Percentiles rank a stretch among this genome's conserved stretches.
phyloP scores from a whole-genome alignment of 2,888 invertebrate species.

The Hirtodrosophila trivittata region DNA sequence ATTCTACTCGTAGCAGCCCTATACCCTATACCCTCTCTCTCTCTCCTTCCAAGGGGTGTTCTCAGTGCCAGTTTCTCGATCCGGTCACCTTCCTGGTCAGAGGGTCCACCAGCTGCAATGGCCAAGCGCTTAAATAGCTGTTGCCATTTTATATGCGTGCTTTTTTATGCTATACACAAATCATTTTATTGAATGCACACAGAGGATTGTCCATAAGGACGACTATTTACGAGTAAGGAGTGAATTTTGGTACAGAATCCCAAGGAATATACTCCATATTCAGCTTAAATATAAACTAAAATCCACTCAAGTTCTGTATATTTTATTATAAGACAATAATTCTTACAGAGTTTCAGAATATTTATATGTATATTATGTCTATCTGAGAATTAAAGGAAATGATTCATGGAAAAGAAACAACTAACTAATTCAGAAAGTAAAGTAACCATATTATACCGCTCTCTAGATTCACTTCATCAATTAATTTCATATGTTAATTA shows the following conservation, averaged over 20 bases:
- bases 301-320: no score
- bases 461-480: no score
- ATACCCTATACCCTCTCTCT: background rate
- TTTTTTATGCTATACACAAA: constrained; percentile 64
- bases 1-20: constrained; percentile 13
- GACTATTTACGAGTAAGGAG: constrained; percentile 8
- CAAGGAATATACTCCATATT: background rate
- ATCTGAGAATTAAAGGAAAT: no score
- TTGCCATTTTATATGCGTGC: constrained; percentile 67
- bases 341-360: no score
- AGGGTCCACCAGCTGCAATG: constrained; percentile 61
- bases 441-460: no score
- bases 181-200: constrained; percentile 59
- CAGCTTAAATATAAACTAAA: no score
- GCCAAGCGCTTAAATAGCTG: constrained; percentile 61
- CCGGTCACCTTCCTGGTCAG: constrained; percentile 30
- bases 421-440: no score
- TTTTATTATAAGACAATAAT: no score
- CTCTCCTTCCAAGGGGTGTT: no score
- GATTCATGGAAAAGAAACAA: no score
- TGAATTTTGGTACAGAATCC: background rate
- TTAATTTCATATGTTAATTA: no score
- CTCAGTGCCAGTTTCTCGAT: constrained; percentile 8
- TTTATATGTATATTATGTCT: no score
- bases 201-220: constrained; percentile 15